Base-by-base conservation (phyloP, 1,140 invertebrate species). In the Chionoecetes opilio region DNA sequence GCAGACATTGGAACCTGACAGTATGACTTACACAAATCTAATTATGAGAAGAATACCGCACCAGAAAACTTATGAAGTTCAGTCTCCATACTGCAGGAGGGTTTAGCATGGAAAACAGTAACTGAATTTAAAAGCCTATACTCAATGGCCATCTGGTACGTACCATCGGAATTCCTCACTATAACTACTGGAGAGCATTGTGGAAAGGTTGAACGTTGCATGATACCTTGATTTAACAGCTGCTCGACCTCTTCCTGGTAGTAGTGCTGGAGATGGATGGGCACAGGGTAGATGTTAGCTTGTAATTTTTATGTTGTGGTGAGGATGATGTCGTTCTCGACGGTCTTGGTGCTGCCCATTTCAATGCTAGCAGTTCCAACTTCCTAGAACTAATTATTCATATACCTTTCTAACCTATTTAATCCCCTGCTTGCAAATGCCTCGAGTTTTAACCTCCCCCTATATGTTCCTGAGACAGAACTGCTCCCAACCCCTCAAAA, bases 11-110 rank as follows among this genome's bases (percentile, higher is more conserved):
- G 35, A 31, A 63, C 37, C 34, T 92, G 93, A 37, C 91, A 75
- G 35, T 94, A 92, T 5, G 86, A 46, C 29, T 89, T 38, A 37
- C 41, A 63, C 9, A 94, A n/a, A 91, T 94, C 93, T 31, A 94
- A 9, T 38, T 94, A 87, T 75, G 94, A 95, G 21, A 95, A 95
- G 38, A 82, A 95, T 41, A 35, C 0, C 2, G 31, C 3, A 17
- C 46, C 38, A 32, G 37, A 35, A 82, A 95, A 95, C 91, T 92
- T 95, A 75, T 92, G 63, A n/a, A 95, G 31, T 32, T 95, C 63
- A 21, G 41, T 75, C n/a, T 84, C 89, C 3, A 95, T 92, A 41
- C 3, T 41, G 31, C 17, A 82, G 9, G 89, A 31, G n/a, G 75
- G 88, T 91, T 95, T 89, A 53, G 46, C 41, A 46, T 91, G n/a